Evolutionary conservation across 2,888 invertebrate genomes (phyloP), one percentile per base, ranked within the genome.

Genomic region (Brenthis daphne): DNA sequence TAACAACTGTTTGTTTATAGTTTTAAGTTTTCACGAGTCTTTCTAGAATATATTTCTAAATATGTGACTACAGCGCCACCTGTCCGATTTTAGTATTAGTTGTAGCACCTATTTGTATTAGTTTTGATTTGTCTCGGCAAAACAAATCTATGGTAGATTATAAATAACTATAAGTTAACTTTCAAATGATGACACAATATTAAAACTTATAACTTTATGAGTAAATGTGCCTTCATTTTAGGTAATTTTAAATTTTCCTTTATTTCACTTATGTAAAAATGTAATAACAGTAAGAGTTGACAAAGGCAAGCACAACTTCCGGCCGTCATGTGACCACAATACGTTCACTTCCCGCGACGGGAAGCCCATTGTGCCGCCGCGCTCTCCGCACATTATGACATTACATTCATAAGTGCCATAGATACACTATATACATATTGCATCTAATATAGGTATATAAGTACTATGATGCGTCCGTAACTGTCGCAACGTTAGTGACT

Each of bases 351-450:
- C 81, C 85, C 83, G 84, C 74, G 77, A 76, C 79, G 82, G 85
- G 83, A 85, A 84, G 82, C 83, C 85, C 85, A 86, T 88, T 89
- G 89, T 89, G 73, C 80, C 57, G 60, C 70, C 70, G 79, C 82
- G 86, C 77, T 84, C 85, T 82, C 85, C 83, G 87, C 86, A 80
- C 82, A 77, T 82, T 80, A 83, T 80, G 81, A 80, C 82, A 77
- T 82, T 80, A 83, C 81, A 82, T 84, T 83, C 80, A 78, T 80
- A 77, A 81, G 57, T 48, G 48, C 24, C 48, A 48, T 8, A 48
- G 14, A 58, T 56, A 58, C 24, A 58, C 29, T 48, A 48, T 58
- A 58, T 24, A 58, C 57, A 20, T 57, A 24, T 6, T 43, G 11
- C 11, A 43, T 43, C 1, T 43, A 24, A 16, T 53, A 20, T n/a